phyloP scores from a whole-genome alignment of 2,888 invertebrate species.

The Siphlonurus alternatus region DNA sequence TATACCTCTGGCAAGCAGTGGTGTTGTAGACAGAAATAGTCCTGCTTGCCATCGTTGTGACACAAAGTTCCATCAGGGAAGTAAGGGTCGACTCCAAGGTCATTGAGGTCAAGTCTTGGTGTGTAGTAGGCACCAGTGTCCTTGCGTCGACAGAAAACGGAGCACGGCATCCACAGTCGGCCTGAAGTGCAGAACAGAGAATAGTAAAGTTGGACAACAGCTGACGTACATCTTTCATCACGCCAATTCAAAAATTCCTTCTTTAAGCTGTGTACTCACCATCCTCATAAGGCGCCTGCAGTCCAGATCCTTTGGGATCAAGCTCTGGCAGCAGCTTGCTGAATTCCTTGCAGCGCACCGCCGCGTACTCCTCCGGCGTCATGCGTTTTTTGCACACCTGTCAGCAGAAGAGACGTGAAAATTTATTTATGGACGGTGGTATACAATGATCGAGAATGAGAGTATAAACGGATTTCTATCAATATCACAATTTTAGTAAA shows the following conservation, averaged over 20 bases:
- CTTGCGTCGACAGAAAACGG: conserved; percentile 53
- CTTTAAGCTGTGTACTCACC: conserved; percentile 24
- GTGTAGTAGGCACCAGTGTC: conserved; percentile 50
- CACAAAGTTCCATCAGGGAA: conserved; percentile 74
- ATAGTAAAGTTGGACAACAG: not conserved
- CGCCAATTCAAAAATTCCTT: not conserved
- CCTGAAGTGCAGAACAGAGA: conserved; percentile 23
- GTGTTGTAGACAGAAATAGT: conserved; percentile 57
- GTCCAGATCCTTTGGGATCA: conserved; percentile 46
- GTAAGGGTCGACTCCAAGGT: conserved; percentile 51
- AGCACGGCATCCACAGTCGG: conserved; percentile 62
- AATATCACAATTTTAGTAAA: too few species aligned
- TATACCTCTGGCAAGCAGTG: conserved; percentile 61
- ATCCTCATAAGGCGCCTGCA: conserved; percentile 56
- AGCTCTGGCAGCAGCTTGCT: conserved; percentile 39
- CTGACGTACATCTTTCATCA: not conserved
- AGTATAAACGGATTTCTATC: too few species aligned
- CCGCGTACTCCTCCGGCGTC: conserved; percentile 38
- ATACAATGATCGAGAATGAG: too few species aligned
- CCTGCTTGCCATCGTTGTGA: conserved; percentile 41
- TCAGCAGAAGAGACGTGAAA: too few species aligned
- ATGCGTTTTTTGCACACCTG: conserved; percentile 33
- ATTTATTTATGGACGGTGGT: too few species aligned
- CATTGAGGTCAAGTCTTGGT: conserved; percentile 56
- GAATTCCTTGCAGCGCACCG: conserved; percentile 44